Percentiles rank a stretch among this genome's conserved stretches.
phyloP scores from a whole-genome alignment of 92 coral and sea anemone species.

The Porites rus region DNA sequence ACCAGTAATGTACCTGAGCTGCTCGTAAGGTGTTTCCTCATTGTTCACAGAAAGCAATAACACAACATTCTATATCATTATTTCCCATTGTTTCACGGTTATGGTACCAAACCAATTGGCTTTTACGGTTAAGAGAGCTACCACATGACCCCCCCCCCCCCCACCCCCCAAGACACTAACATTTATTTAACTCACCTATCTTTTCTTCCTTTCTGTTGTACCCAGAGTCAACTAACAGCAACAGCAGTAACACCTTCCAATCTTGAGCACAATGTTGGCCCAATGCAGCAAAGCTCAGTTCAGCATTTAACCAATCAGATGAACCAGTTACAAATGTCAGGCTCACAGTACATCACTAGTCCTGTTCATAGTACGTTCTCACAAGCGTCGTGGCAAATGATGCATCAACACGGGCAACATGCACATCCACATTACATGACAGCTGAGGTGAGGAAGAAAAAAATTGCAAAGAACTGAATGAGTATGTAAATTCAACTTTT shows the following conservation, averaged over 20 bases:
- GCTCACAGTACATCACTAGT: constrained; percentile 90
- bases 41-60: too few relatives aligned
- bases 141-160: too few relatives aligned
- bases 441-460: constrained; percentile 67
- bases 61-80: too few relatives aligned
- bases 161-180: too few relatives aligned
- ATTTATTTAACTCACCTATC: background rate
- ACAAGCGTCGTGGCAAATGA: constrained; percentile 90
- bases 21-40: too few relatives aligned
- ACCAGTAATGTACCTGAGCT: too few relatives aligned
- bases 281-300: constrained; percentile 82
- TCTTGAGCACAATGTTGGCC: constrained; percentile 77
- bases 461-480: too few relatives aligned
- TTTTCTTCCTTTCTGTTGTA: background rate
- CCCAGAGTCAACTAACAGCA: constrained; percentile 62
- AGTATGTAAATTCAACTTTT: too few relatives aligned
- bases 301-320: constrained; percentile 90
- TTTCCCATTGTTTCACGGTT: too few relatives aligned
- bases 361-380: constrained; percentile 92
- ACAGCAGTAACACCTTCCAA: constrained; percentile 67
- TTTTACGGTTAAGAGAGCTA: too few relatives aligned
- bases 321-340: constrained; percentile 95
- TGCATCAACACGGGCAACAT: constrained; percentile 83
- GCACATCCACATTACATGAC: constrained; percentile 74
- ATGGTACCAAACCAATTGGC: too few relatives aligned